Evolutionary conservation across 1,140 invertebrate species (phyloP).

Genomic region (Acromyrmex charruanus): DNA sequence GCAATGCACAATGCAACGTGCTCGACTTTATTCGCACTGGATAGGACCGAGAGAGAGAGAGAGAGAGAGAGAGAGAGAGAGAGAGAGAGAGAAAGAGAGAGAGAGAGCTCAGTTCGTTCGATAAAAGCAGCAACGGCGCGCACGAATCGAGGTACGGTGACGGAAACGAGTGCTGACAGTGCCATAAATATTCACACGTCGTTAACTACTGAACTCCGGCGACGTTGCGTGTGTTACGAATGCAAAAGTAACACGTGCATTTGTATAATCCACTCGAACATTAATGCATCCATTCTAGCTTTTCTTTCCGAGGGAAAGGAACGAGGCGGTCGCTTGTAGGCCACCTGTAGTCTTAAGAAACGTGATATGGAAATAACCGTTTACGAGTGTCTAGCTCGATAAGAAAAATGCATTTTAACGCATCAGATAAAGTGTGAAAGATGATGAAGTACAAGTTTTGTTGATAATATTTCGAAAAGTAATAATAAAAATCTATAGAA

Average conservation of each 20-base stretch:
- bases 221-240: slow-evolving; percentile 56
- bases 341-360: slow-evolving; percentile 8
- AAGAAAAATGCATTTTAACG: not conserved
- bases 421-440: not conserved
- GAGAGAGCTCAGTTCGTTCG: slow-evolving; percentile 32
- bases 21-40: slow-evolving; percentile 48
- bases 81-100: not conserved
- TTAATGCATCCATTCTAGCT: slow-evolving; percentile 49
- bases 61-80: slow-evolving; percentile 13
- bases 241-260: slow-evolving; percentile 48
- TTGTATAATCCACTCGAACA: slow-evolving; percentile 52
- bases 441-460: not conserved
- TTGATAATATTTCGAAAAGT: too few relatives aligned
- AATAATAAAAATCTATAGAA: not conserved
- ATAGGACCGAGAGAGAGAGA: slow-evolving; percentile 21
- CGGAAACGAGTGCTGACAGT: slow-evolving; percentile 63
- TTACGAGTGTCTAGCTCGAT: not conserved
- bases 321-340: not conserved
- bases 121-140: slow-evolving; percentile 48
- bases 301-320: slow-evolving; percentile 10
- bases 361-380: not conserved
- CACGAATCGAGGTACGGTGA: slow-evolving; percentile 53
- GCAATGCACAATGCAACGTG: not conserved
- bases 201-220: slow-evolving; percentile 56
- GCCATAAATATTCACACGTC: slow-evolving; percentile 64